A percentile compares a stretch with the other conserved stretches of the same genome.
phyloP scores from a whole-genome alignment of 1,140 invertebrate species.

The Delia radicum region DNA sequence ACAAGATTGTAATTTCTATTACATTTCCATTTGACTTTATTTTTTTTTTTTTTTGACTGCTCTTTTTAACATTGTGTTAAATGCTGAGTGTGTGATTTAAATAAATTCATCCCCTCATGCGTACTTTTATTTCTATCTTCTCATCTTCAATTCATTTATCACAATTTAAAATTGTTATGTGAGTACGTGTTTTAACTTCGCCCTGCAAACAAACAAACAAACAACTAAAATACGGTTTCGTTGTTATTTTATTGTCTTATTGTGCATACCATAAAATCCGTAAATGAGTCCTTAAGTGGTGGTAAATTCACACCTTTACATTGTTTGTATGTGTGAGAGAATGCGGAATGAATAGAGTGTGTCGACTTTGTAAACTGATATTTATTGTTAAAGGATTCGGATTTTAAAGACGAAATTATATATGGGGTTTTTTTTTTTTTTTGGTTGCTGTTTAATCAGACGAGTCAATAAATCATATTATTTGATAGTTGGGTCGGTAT shows the following conservation, averaged over 20 bases:
- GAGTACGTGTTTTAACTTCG: background rate
- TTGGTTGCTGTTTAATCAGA: background rate
- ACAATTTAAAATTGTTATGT: conserved; percentile 1
- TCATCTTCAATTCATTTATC: conserved; percentile 19
- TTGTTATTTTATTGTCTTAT: conserved; percentile 1
- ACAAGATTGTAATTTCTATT: background rate
- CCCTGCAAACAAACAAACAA: too few relatives aligned
- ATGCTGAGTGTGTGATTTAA: background rate
- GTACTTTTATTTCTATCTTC: background rate
- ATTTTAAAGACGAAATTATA: conserved; percentile 14
- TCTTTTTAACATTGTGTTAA: conserved; percentile 45
- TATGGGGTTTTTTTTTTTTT: background rate
- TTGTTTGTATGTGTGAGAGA: background rate
- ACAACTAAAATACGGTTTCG: background rate
- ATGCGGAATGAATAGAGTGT: background rate
- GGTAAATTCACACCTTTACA: conserved; percentile 15
- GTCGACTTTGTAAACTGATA: background rate
- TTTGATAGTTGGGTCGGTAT: background rate
- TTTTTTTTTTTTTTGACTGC: conserved; percentile 41
- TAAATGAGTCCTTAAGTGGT: conserved; percentile 19
- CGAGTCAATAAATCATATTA: conserved; percentile 2
- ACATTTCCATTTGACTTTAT: background rate
- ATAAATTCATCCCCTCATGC: background rate
- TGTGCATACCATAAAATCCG: background rate
- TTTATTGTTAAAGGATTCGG: background rate